Percentiles rank a stretch among this genome's conserved stretches.
Evolutionary conservation across 2,888 invertebrate genomes (phyloP).

Genomic region (Catocala sponsa): DNA sequence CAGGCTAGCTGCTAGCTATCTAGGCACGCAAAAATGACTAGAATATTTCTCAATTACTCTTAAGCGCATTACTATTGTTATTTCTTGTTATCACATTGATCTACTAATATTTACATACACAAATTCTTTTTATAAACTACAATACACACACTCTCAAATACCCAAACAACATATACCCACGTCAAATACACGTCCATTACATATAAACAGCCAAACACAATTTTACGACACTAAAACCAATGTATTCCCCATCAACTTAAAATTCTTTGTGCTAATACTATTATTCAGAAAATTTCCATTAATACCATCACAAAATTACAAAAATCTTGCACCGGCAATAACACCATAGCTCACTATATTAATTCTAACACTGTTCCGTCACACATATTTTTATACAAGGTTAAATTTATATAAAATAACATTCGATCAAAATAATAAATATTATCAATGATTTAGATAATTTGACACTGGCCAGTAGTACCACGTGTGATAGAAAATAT

Average conservation of each 20-base stretch:
- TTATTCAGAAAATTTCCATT: no score
- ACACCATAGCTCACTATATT: background rate
- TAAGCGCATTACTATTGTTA: background rate
- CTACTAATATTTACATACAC: background rate
- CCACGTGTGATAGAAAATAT: background rate
- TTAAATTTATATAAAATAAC: no score
- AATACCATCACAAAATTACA: no score
- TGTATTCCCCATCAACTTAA: no score
- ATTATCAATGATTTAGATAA: background rate
- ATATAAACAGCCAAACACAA: no score
- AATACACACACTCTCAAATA: background rate
- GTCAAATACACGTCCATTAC: background rate
- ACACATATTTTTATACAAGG: background rate
- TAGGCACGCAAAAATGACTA: background rate
- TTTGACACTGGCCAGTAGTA: background rate
- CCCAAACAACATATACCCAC: background rate
- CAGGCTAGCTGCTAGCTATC: constrained; percentile 11
- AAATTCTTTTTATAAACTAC: background rate
- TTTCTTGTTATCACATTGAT: background rate
- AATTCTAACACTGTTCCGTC: background rate
- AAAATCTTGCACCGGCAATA: no score
- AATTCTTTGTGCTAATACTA: no score
- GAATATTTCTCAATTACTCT: background rate
- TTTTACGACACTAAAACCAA: no score
- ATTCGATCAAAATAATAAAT: no score